Conservation (phyloP, 2,113 vertebrate genomes). For the Alethe castanea region DNA sequence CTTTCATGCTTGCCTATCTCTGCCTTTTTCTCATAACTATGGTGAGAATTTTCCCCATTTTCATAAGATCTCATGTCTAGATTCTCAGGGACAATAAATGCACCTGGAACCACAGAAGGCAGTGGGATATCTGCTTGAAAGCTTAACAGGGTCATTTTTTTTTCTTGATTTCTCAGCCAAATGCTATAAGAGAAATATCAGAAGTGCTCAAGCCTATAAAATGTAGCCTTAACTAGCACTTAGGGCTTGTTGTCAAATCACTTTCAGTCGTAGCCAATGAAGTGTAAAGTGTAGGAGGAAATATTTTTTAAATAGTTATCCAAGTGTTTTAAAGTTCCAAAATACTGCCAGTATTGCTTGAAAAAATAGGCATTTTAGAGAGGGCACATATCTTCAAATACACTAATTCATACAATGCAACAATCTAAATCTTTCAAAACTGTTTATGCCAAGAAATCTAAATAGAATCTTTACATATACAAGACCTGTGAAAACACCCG, state of each 20-base stretch:
- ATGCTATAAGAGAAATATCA: neutral
- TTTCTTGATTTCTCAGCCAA: neutral
- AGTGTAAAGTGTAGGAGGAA: neutral
- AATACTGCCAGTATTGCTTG: neutral
- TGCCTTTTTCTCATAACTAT: neutral
- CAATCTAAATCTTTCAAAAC: conserved; percentile 3
- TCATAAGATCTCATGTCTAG: neutral
- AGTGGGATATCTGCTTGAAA: neutral
- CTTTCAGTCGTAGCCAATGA: neutral
- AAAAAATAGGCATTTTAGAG: neutral
- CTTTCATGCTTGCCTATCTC: neutral
- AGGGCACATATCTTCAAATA: neutral
- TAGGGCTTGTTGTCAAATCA: neutral
- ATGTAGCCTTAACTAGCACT: neutral
- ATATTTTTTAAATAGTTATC: neutral
- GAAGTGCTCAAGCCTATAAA: neutral
- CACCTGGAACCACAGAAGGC: neutral
- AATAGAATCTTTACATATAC: neutral
- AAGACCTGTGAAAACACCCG: conserved; percentile 4
- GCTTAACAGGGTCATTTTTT: neutral
- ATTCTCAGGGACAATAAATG: neutral
- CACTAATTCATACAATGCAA: neutral
- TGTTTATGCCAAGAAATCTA: conserved; percentile 19
- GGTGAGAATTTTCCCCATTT: neutral
- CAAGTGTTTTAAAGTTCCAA: neutral